Evolutionary conservation across 2,113 vertebrate species (phyloP).

Genomic region (Phoxinus phoxinus): DNA sequence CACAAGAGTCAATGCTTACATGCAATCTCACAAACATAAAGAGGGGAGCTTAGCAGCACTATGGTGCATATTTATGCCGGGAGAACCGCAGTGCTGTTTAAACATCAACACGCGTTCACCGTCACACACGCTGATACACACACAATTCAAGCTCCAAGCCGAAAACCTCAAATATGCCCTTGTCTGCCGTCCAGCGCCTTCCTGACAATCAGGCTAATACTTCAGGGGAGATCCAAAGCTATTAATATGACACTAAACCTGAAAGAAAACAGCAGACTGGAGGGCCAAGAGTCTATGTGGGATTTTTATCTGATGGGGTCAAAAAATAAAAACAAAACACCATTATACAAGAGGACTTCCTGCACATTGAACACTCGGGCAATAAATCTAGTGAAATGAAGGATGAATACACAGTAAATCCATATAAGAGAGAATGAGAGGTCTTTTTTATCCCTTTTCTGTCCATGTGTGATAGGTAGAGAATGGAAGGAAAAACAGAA

Average conservation of each 20-base stretch:
- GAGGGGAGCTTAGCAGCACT: conserved; percentile 4
- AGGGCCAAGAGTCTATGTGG: conserved; percentile 39
- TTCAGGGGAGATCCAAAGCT: conserved; percentile 49
- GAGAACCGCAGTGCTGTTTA: conserved; percentile 23
- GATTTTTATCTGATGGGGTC: conserved; percentile 50
- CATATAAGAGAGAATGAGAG: neutral
- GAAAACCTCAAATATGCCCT: conserved; percentile 54
- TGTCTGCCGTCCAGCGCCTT: conserved; percentile 43
- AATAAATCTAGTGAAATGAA: conserved; percentile 34
- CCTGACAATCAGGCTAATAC: conserved; percentile 45
- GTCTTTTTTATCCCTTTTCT: neutral
- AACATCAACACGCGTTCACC: conserved; percentile 17
- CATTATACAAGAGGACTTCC: conserved; percentile 42
- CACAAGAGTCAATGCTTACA: neutral
- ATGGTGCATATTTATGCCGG: neutral
- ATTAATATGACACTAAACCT: conserved; percentile 53
- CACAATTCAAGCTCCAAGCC: conserved; percentile 26
- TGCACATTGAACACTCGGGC: conserved; percentile 20
- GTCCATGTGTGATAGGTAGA: neutral
- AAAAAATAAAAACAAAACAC: conserved; percentile 47
- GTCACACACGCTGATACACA: conserved; percentile 23
- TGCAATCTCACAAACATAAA: conserved; percentile 5
- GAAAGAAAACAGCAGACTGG: conserved; percentile 46
- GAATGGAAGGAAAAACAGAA: conserved; percentile 11
- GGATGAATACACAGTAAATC: conserved; percentile 29